Base-by-base conservation (phyloP, 2,888 invertebrate species). In the Leptinotarsa tumamoca region DNA sequence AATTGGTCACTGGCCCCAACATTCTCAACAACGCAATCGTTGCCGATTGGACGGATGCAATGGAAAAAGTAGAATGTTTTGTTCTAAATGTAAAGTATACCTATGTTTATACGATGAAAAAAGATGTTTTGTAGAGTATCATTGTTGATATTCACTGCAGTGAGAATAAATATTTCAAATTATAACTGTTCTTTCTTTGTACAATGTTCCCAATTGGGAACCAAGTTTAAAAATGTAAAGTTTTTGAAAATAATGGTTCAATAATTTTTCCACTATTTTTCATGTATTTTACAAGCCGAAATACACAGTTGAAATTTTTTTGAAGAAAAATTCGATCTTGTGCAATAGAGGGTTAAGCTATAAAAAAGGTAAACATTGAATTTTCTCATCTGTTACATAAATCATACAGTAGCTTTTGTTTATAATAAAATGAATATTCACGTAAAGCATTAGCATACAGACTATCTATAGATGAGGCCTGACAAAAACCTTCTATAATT, bases 11-110 rank as follows among this genome's bases (percentile, higher is more conserved):
- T 52, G 52, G 17, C 52, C 52, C 15, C 52, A 52, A 15, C 52
- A 52, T 52, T 52, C 52, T 52, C 15, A 52, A 52, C 52, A 15
- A 52, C 52, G 52, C 52, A 52, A 15, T 52, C 52, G 17, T 52
- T 52, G 21, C 56, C 18, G 56, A 56, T 56, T 56, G 56, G 56
- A 56, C 18, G 10, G 56, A 18, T 56, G 56, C 56, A 56, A 56
- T 56, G 56, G 56, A 18, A 18, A 56, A n/a, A 56, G 56, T 56
- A 18, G 21, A 56, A 56, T 56, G 56, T 56, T 56, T 56, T 56
- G 56, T 56, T 18, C 18, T 18, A 18, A 56, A 56, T 56, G 56
- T 10, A 56, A 18, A 56, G 56, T 56, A 54, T n/a, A 18, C 4
- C 18, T 56, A 56, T 56, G 56, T 18, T 18, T 21, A 18, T 56